These are phyloP conservation scores for Oncopeltus fasciatus DNA, from an alignment of 1,140 invertebrate species.

Conservation along the genomic window DNA sequence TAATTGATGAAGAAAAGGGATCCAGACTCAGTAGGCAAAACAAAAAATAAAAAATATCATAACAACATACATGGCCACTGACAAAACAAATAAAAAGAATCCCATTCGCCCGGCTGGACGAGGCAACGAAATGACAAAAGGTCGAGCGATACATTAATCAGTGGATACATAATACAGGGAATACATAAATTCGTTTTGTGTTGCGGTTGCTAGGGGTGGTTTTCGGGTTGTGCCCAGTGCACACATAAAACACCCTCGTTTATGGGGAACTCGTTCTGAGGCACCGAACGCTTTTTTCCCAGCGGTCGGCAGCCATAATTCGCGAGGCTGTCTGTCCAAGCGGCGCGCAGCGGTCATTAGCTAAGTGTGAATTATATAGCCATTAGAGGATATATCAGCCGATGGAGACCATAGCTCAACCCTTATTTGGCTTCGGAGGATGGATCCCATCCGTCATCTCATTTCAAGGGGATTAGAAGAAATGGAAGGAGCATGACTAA, in stretches of 20 bases:
- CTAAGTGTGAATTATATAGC: constrained; percentile 6
- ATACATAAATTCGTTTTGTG: constrained; percentile 9
- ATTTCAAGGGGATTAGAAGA: too few relatives aligned
- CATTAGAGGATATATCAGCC: background rate
- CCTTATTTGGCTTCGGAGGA: too few relatives aligned
- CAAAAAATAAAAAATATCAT: too few relatives aligned
- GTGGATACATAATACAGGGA: constrained; percentile 8
- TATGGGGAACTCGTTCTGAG: background rate
- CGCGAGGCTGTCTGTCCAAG: background rate
- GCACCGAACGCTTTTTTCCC: background rate
- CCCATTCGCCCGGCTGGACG: too few relatives aligned
- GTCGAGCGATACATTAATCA: constrained; percentile 5
- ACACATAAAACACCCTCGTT: constrained; percentile 1
- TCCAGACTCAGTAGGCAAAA: too few relatives aligned
- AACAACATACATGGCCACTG: too few relatives aligned
- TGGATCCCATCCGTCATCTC: too few relatives aligned
- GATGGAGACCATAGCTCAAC: too few relatives aligned
- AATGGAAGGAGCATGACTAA: too few relatives aligned
- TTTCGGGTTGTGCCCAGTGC: background rate
- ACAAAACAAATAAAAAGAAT: too few relatives aligned
- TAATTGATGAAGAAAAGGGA: too few relatives aligned
- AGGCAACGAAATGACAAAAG: constrained; percentile 8
- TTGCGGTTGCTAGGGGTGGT: background rate
- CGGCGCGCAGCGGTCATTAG: background rate
- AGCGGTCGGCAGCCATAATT: background rate